These are phyloP conservation scores for Crioceris asparagi DNA, from an alignment of 2,888 invertebrate species.

Conservation along the genomic window DNA sequence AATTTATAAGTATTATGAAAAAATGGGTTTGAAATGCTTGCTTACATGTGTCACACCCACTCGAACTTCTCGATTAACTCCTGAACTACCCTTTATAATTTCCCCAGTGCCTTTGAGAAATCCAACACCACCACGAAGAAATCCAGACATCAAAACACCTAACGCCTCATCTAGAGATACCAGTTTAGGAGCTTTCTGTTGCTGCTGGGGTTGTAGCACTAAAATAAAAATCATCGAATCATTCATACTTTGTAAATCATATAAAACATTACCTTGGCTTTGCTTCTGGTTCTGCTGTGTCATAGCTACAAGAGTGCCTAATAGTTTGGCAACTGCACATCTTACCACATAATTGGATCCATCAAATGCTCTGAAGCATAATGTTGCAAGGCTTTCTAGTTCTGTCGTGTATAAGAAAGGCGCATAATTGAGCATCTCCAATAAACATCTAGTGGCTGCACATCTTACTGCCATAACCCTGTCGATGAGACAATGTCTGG, in stretches of 20 bases:
- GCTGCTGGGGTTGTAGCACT: slow-evolving; percentile 10
- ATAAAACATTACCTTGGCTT: slow-evolving; percentile 35
- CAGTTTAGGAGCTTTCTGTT: slow-evolving; percentile 43
- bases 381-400: slow-evolving; percentile 80
- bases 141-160: slow-evolving; percentile 84
- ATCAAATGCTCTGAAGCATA: slow-evolving; percentile 86
- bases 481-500: slow-evolving; percentile 79
- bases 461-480: slow-evolving; percentile 87
- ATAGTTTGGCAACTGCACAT: slow-evolving; percentile 82
- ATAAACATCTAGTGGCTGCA: slow-evolving; percentile 83
- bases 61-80: slow-evolving; percentile 89
- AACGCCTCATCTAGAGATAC: slow-evolving; percentile 85
- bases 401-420: slow-evolving; percentile 78
- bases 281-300: slow-evolving; percentile 58
- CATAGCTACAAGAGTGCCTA: slow-evolving; percentile 79
- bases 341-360: slow-evolving; percentile 86
- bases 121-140: slow-evolving; percentile 85
- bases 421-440: slow-evolving; percentile 81
- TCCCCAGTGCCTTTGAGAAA: slow-evolving; percentile 89
- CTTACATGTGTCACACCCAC: slow-evolving; percentile 93
- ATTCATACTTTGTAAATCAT: too few species aligned
- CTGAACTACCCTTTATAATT: slow-evolving; percentile 90
- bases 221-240: slow-evolving; percentile 1
- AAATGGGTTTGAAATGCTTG: slow-evolving; percentile 4
- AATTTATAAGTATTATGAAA: slow-evolving; percentile 9